Evolutionary conservation across 2,113 vertebrate genomes (phyloP), one percentile per base, ranked within the genome.

Genomic region (Pachyramphus minor): DNA sequence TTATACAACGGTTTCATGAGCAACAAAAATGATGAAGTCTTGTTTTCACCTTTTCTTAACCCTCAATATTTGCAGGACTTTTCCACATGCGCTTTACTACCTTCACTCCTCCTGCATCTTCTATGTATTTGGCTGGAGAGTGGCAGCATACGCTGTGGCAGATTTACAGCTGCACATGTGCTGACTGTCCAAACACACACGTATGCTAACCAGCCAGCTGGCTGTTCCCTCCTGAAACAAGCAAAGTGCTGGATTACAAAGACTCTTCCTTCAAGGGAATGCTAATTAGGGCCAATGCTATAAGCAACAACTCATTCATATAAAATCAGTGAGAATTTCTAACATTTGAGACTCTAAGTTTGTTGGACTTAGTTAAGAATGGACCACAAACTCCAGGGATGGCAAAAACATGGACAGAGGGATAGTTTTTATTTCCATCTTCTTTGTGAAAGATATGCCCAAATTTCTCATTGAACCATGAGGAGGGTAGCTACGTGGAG

Each of bases 101-200:
- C 23, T 87, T 67, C 47, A 59, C 2, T 56, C 35, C 23, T 77
- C 25, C 37, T 84, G 64, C 28, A 55, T 50, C 44, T 71, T 73
- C 55, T 47, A 5, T 1, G 0, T 30, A 8, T 52, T 84, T 90
- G 85, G 63, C 85, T 88, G 82, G 35, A 12, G 49, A 85, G 53
- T 21, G 66, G 58, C 59, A 88, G 41, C 92, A 93, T 92, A 93
- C 88, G 90, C 79, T 92, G 62, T 0, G 6, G 45, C 85, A 95
- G 79, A 93, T 95, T 95, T 88, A 85, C 42, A 35, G 87, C 75
- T 85, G 85, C 72, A 53, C 23, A 2, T n/a, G 85, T 86, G 85
- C 75, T 69, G 82, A 62, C 82, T 85, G 71, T 68, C 85, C 79
- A 90, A 88, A 88, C 42, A 64, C 33, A 45, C 44, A 31, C 7